Percentiles rank a stretch among this genome's conserved stretches.
phyloP scores from a whole-genome alignment of 2,113 vertebrate species.

The Jaculus jaculus region DNA sequence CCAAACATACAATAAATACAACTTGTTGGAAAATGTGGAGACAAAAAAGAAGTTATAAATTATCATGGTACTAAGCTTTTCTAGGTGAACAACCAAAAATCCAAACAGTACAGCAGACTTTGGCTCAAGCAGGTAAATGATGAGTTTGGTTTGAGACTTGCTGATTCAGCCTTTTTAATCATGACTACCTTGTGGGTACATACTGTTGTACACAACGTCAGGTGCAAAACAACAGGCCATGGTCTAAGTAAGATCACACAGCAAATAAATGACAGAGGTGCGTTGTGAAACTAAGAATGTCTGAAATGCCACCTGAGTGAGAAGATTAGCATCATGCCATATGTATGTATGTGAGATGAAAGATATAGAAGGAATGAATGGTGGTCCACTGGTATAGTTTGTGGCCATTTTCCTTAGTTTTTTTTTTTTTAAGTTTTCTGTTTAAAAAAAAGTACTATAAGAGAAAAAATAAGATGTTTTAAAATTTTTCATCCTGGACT shows the following conservation, averaged over 20 bases:
- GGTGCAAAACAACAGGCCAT: neutral
- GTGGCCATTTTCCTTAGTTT: neutral
- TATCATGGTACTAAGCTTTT: neutral
- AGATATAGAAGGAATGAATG: neutral
- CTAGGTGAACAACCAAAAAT: neutral
- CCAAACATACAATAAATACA: neutral
- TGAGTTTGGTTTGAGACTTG: neutral
- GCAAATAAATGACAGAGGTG: neutral
- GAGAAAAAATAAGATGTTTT: neutral
- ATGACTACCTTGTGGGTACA: neutral
- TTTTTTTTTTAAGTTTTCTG: too few species aligned
- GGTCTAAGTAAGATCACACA: neutral
- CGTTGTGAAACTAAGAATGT: neutral
- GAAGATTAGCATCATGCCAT: neutral
- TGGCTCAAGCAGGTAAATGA: neutral
- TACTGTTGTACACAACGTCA: neutral
- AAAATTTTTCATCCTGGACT: slow-evolving; percentile 46
- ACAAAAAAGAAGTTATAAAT: slow-evolving; percentile 23
- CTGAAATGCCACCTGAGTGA: neutral
- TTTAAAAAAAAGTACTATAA: neutral
- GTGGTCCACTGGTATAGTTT: neutral
- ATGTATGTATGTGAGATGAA: neutral
- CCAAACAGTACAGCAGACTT: neutral
- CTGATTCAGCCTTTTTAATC: neutral
- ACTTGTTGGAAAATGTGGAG: neutral